Conservation (phyloP, 2,113 vertebrate species). For the Phylloscopus trochilus region DNA sequence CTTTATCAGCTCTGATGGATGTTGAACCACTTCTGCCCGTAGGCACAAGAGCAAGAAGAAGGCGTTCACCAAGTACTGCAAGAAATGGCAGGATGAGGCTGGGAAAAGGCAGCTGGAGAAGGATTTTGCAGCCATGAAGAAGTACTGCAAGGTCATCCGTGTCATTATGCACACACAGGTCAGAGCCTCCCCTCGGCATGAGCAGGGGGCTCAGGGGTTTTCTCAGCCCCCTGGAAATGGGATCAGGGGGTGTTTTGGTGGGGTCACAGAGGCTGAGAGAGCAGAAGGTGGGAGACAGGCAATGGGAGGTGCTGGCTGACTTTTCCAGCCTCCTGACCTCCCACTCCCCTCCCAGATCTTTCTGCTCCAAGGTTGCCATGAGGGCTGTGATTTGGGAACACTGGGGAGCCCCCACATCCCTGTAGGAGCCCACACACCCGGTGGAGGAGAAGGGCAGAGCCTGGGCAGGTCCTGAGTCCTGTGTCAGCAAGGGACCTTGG, state of each 20-base stretch:
- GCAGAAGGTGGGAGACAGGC: not conserved
- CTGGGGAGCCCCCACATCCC: not conserved
- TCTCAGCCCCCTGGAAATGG: not conserved
- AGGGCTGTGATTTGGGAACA: not conserved
- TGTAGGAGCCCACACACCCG: fast-evolving
- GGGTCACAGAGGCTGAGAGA: not conserved
- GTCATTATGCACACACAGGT: conserved; percentile 84
- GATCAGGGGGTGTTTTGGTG: not conserved
- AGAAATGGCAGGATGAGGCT: conserved; percentile 73
- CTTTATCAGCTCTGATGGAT: not conserved
- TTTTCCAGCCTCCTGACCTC: not conserved
- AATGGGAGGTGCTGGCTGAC: not conserved
- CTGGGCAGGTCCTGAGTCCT: not conserved
- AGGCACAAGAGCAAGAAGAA: conserved; percentile 85
- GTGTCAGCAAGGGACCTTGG: not conserved
- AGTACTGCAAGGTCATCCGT: conserved; percentile 81
- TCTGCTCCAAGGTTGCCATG: fast-evolving
- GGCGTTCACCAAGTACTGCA: conserved; percentile 81
- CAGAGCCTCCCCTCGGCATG: not conserved
- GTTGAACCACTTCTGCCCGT: not conserved
- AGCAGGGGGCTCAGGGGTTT: not conserved
- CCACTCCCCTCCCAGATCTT: not conserved
- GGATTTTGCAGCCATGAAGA: conserved; percentile 79
- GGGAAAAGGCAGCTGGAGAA: conserved; percentile 80
- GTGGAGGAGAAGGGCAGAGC: not conserved